These are phyloP conservation scores for Sebastiscus tertius DNA, from an alignment of 2,797 vertebrate genomes.

Conservation along the genomic window DNA sequence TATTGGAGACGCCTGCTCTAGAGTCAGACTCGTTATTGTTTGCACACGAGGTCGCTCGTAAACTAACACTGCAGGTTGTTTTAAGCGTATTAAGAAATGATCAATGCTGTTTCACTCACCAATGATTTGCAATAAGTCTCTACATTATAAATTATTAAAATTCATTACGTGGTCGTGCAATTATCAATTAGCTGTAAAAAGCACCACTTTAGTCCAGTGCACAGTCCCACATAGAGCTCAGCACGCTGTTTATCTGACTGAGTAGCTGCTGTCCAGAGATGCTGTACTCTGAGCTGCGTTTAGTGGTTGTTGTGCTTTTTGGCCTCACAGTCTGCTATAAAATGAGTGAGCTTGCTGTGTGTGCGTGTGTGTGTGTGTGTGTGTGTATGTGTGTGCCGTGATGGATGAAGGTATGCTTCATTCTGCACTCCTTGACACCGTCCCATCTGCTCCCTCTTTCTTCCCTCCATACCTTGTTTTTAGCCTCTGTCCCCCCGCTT, in stretches of 20 bases:
- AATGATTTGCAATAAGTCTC: not conserved
- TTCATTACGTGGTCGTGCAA: not conserved
- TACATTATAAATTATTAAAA: not conserved
- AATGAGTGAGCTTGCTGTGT: slow-evolving; percentile 5
- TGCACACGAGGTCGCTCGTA: not conserved
- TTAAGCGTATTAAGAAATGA: not conserved
- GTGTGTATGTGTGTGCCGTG: slow-evolving; percentile 36
- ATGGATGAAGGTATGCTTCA: slow-evolving; percentile 77
- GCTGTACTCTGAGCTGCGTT: not conserved
- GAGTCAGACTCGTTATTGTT: not conserved
- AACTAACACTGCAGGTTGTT: not conserved
- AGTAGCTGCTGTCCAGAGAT: slow-evolving; percentile 11
- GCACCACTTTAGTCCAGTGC: not conserved
- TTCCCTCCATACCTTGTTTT: slow-evolving; percentile 54
- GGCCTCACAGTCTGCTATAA: slow-evolving; percentile 7
- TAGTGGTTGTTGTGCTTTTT: slow-evolving; percentile 27
- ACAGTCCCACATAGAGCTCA: not conserved
- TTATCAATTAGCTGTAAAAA: not conserved
- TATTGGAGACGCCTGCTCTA: too few relatives aligned
- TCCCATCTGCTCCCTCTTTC: slow-evolving; percentile 70
- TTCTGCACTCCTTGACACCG: slow-evolving; percentile 62
- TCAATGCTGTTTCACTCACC: not conserved
- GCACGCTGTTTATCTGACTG: not conserved
- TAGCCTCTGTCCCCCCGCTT: slow-evolving; percentile 47
- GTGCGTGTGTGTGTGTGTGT: not conserved